Evolutionary conservation across 2,888 invertebrate genomes (phyloP).

Genomic region (Pseudococcus viburni): DNA sequence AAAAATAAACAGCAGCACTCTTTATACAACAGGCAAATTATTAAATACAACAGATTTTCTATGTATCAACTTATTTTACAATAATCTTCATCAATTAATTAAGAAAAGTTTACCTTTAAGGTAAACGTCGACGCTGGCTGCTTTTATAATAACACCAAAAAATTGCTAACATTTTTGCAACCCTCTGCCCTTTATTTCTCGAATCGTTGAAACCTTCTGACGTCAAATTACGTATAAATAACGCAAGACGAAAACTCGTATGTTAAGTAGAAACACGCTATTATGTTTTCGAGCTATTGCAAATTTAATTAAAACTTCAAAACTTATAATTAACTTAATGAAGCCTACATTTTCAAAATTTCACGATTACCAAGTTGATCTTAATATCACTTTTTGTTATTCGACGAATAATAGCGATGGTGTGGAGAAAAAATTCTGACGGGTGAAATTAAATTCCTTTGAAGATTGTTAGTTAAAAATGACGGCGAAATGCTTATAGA

Average conservation of each 20-base stretch:
- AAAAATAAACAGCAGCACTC: background rate
- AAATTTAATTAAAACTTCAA: conserved; percentile 59
- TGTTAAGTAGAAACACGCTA: conserved; percentile 52
- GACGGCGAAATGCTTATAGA: background rate
- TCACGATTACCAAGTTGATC: conserved; percentile 51
- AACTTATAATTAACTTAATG: conserved; percentile 59
- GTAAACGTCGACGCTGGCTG: background rate
- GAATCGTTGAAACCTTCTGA: conserved; percentile 48
- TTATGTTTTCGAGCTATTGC: conserved; percentile 57
- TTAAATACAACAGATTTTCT: background rate
- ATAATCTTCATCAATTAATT: conserved; percentile 5
- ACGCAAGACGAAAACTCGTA: conserved; percentile 49
- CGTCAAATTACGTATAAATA: conserved; percentile 55
- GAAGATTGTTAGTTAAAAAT: background rate
- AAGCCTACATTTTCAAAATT: conserved; percentile 57
- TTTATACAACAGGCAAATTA: background rate
- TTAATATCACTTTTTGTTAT: conserved; percentile 43
- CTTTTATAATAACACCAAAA: conserved; percentile 5
- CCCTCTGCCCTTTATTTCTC: conserved; percentile 12
- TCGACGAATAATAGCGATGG: conserved; percentile 32
- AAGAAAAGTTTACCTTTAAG: background rate
- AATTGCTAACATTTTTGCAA: conserved; percentile 41
- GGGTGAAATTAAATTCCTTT: conserved; percentile 51
- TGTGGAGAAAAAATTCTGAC: conserved; percentile 28
- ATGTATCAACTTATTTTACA: background rate